Conservation (phyloP, 2,113 vertebrate species). For the Lates calcarifer region DNA sequence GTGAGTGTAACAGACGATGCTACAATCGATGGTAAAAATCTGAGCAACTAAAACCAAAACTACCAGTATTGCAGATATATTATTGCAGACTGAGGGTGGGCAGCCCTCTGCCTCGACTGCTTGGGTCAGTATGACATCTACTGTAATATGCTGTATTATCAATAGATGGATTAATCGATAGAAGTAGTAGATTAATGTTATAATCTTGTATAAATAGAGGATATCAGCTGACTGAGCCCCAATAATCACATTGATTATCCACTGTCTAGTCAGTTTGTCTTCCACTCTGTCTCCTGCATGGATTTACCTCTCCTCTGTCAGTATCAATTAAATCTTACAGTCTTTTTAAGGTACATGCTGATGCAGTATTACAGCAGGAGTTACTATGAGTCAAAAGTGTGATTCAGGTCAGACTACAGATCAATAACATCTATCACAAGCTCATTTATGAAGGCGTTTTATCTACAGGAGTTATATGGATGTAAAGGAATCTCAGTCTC, state of each 20-base stretch:
- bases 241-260: constrained; percentile 15
- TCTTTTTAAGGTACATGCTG: neutral
- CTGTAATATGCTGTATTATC: too few relatives aligned
- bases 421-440: neutral
- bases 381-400: neutral
- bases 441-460: neutral
- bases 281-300: neutral
- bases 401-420: constrained; percentile 5
- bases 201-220: neutral
- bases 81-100: too few relatives aligned
- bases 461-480: neutral
- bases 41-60: too few relatives aligned
- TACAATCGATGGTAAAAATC: too few relatives aligned
- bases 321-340: neutral
- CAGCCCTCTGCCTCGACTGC: too few relatives aligned
- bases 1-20: too few relatives aligned
- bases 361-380: constrained; percentile 3
- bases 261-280: neutral
- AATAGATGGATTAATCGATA: neutral
- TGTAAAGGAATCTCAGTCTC: constrained; percentile 48
- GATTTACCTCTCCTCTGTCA: neutral
- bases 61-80: too few relatives aligned
- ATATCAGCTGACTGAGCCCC: too few relatives aligned
- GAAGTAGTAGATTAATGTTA: neutral
- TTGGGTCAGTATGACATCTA: too few relatives aligned